A percentile compares a stretch with the other conserved stretches of the same genome.
Evolutionary conservation across 2,888 invertebrate genomes (phyloP).

Genomic region (Brachyptera putata): DNA sequence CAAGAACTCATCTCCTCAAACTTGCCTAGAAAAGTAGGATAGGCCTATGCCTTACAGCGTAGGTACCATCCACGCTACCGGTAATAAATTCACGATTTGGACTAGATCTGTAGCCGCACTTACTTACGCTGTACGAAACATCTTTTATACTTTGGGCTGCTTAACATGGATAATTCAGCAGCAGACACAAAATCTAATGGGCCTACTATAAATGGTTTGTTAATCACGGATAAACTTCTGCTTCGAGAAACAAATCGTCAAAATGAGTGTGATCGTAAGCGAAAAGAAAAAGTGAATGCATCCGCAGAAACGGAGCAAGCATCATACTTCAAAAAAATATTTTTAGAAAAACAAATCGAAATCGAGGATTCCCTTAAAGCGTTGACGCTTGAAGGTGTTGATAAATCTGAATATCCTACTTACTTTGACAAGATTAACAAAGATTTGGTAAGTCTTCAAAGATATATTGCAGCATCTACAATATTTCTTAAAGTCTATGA

Average conservation of each 20-base stretch:
- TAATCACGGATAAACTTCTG: slow-evolving; percentile 46
- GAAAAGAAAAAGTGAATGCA: slow-evolving; percentile 58
- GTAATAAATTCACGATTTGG: too few relatives aligned
- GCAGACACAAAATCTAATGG: not conserved
- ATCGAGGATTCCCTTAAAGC: slow-evolving; percentile 51
- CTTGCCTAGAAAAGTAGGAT: too few relatives aligned
- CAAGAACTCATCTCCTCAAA: too few relatives aligned
- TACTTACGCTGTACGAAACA: too few relatives aligned
- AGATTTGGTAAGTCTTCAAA: slow-evolving; percentile 70
- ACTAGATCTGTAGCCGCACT: too few relatives aligned
- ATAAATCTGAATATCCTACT: slow-evolving; percentile 51
- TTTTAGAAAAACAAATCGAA: slow-evolving; percentile 60
- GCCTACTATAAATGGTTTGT: not conserved
- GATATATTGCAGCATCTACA: slow-evolving; percentile 73
- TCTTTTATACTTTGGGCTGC: too few relatives aligned
- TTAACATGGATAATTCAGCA: not conserved
- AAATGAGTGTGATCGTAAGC: slow-evolving; percentile 60
- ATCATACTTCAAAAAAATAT: slow-evolving; percentile 66
- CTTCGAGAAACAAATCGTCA: slow-evolving; percentile 61
- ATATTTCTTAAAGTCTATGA: slow-evolving; percentile 78
- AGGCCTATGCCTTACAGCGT: too few relatives aligned
- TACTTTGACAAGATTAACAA: slow-evolving; percentile 67
- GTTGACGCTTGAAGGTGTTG: slow-evolving; percentile 38
- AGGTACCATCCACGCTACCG: too few relatives aligned
- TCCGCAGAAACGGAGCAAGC: slow-evolving; percentile 62